Evolutionary conservation across 2,888 invertebrate genomes (phyloP), one percentile per base, ranked within the genome.

Genomic region (Ptychoptera contaminata): DNA sequence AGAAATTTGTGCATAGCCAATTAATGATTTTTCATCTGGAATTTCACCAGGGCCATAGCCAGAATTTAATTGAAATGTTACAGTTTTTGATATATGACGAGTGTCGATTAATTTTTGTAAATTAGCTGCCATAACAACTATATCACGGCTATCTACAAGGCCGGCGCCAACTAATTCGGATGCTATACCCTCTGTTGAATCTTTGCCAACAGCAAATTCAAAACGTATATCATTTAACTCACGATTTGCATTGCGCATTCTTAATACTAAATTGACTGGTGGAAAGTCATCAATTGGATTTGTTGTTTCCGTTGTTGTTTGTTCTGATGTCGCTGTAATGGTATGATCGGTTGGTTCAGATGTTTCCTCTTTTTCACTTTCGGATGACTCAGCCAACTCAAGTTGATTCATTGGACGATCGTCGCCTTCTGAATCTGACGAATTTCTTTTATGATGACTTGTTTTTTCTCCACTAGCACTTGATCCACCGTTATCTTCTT

Each of bases 161-260:
- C 93, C 93, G 8, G 97, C 96, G 43, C 90, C 88, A 8, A 97
- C 93, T 52, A 97, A 68, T 67, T 97, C 96, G 8, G 81, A 72
- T 2, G 96, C 90, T 45, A 97, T 94, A 32, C 93, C 93, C 64
- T 93, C 92, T 0, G 93, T 74, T 0, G 84, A 79, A 60, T 90
- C 88, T 63, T 87, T 83, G 15, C 90, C 91, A 29, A 81, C 77
- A 14, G 87, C 83, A 63, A 87, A 98, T 67, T 98, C 96, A 66
- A 98, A 98, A 54, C 93, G 79, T 55, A 98, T 98, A 63, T 98
- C 97, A 65, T 97, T 96, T 51, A 98, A 67, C 65, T 97, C 96
- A 45, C 84, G 75, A 50, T 80, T 80, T 37, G 82, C 73, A 69
- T 97, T 97, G 56, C 90, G 78, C 80, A 91, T 86, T 63, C 91